A percentile compares a stretch with the other conserved stretches of the same genome.
phyloP scores from a whole-genome alignment of 1,140 invertebrate genomes.

The Oryzaephilus surinamensis region DNA sequence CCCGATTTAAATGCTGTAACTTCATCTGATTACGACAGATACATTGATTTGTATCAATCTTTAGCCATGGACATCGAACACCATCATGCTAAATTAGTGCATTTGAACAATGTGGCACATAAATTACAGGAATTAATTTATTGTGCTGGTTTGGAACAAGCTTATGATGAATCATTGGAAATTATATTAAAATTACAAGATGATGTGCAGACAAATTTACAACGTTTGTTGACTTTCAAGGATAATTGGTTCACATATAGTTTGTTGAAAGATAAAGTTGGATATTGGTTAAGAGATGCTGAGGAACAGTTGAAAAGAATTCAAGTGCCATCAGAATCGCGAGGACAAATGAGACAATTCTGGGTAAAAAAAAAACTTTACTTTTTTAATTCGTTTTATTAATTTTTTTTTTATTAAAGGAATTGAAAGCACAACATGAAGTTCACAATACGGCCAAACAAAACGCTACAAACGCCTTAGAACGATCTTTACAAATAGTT shows the following conservation, averaged over 20 bases:
- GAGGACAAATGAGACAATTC: slow-evolving; percentile 64
- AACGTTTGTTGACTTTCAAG: slow-evolving; percentile 56
- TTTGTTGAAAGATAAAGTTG: slow-evolving; percentile 55
- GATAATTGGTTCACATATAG: slow-evolving; percentile 68
- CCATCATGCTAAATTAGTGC: slow-evolving; percentile 63
- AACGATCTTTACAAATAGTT: slow-evolving; percentile 64
- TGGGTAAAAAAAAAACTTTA: slow-evolving; percentile 45
- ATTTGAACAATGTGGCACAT: slow-evolving; percentile 58
- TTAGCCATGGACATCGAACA: slow-evolving; percentile 63
- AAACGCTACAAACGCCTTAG: slow-evolving; percentile 59
- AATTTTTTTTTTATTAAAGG: slow-evolving; percentile 36
- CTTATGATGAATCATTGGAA: slow-evolving; percentile 56
- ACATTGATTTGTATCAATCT: slow-evolving; percentile 71
- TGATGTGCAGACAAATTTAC: slow-evolving; percentile 58
- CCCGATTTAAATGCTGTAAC: slow-evolving; percentile 67
- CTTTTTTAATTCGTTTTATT: not conserved
- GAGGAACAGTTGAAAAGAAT: slow-evolving; percentile 50
- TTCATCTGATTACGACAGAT: slow-evolving; percentile 70
- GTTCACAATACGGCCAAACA: slow-evolving; percentile 67
- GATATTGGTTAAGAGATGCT: slow-evolving; percentile 60
- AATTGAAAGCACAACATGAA: slow-evolving; percentile 77
- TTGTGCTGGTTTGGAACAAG: slow-evolving; percentile 58
- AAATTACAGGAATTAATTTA: slow-evolving; percentile 61
- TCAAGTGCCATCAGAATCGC: slow-evolving; percentile 44
- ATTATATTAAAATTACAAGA: slow-evolving; percentile 59